Conservation (phyloP, 2,797 vertebrate genomes). For the Gobionotothen gibberifrons region DNA sequence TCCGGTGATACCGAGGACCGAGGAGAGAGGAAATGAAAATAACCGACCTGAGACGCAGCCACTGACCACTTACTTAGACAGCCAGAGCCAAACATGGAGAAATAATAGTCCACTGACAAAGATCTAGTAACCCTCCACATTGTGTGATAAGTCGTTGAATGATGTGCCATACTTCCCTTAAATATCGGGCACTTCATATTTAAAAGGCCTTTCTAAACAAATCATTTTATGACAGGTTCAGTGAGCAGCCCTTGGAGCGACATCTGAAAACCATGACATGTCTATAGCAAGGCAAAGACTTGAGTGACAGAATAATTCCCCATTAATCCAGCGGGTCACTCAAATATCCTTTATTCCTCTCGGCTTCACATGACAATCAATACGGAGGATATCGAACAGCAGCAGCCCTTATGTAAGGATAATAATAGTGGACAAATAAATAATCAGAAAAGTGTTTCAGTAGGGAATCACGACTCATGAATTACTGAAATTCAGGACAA, state of each 20-base stretch:
- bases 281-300: slow-evolving; percentile 40
- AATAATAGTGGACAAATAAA: not conserved
- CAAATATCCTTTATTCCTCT: slow-evolving; percentile 38
- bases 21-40: too few species aligned
- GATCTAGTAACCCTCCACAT: slow-evolving; percentile 51
- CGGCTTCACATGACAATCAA: slow-evolving; percentile 49
- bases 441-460: not conserved
- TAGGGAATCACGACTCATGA: not conserved
- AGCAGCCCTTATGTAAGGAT: not conserved
- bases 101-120: slow-evolving; percentile 63
- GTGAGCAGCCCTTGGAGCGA: slow-evolving; percentile 47
- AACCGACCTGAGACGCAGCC: too few species aligned
- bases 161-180: slow-evolving; percentile 63
- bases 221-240: slow-evolving; percentile 67
- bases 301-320: slow-evolving; percentile 76
- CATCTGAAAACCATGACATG: slow-evolving; percentile 63
- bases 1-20: too few species aligned
- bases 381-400: slow-evolving; percentile 19
- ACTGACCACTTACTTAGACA: not conserved
- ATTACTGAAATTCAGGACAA: slow-evolving; percentile 4
- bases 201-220: slow-evolving; percentile 64
- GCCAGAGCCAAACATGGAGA: not conserved
- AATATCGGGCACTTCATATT: slow-evolving; percentile 69
- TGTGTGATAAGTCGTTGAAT: slow-evolving; percentile 60
- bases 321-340: slow-evolving; percentile 66